Base-by-base conservation (phyloP, 2,797 vertebrate species). In the Percopsis omiscomaycus region DNA sequence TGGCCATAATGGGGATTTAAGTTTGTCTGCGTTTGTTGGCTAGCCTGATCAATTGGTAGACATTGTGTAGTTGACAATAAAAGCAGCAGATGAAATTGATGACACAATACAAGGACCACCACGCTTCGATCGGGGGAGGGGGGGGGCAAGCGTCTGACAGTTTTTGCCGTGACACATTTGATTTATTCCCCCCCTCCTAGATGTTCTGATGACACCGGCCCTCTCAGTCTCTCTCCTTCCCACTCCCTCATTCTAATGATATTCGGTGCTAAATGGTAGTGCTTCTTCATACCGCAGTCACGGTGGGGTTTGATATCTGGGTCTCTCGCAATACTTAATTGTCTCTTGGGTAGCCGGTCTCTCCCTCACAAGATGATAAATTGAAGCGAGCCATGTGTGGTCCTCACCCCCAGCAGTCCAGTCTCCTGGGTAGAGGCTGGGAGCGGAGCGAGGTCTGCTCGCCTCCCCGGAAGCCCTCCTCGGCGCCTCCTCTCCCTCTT, bases 51-150 rank as follows among this genome's bases (percentile, higher is more conserved):
- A 89, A 91, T 91, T 46, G 78, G 71, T 87, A 86, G 85, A 87
- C 84, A 86, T 90, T 91, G 89, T 89, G 77, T 70, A 79, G 80
- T 80, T 91, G 90, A 91, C 90, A 89, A 89, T 89, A 85, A 89
- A 90, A 90, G 88, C 82, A 83, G 75, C 79, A 76, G 85, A 90
- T 92, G 86, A 88, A 90, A 92, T 91, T 91, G 89, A 92, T 90
- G 89, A 88, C 75, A 86, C 83, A 79, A 83, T 89, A 77, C 63
- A 66, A 69, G 54, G 70, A 71, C 79, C 75, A 81, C 79, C 72
- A 73, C 79, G 79, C 83, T 88, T 86, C 81, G 82, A 87, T 88
- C 76, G 69, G 78, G 65, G 72, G 12, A 12, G 3, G 16, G 4
- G 45, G 11, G 4, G 2, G n/a, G 29, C 74, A 84, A 88, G 79